These are phyloP conservation scores for Aeoliscus strigatus DNA, from an alignment of 2,797 vertebrate species.

Conservation along the genomic window DNA sequence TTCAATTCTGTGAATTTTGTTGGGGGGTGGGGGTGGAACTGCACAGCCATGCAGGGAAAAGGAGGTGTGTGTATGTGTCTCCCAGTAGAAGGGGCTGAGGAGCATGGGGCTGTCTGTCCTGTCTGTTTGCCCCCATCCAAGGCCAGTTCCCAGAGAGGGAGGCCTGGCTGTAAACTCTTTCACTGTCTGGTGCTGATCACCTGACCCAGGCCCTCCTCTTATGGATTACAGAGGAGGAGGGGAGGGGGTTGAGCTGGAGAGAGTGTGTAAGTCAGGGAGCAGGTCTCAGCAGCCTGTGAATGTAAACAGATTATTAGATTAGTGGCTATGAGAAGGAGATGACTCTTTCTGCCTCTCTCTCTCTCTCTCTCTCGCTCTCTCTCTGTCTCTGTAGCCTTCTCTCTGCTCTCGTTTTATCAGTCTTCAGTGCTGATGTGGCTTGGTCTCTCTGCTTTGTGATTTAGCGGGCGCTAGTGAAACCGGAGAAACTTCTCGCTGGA, in stretches of 20 bases:
- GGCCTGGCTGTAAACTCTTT: conserved; percentile 58
- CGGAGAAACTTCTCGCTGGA: conserved; percentile 98
- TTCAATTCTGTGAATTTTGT: conserved; percentile 58
- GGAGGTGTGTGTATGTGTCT: conserved; percentile 22
- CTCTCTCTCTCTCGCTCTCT: conserved; percentile 14
- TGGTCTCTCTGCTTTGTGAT: conserved; percentile 65
- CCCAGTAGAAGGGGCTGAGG: conserved; percentile 42
- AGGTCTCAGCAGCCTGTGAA: conserved; percentile 68
- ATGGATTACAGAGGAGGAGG: conserved; percentile 59
- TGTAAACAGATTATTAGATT: conserved; percentile 79
- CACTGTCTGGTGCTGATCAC: conserved; percentile 68
- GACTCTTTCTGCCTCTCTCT: conserved; percentile 46
- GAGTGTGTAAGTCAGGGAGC: conserved; percentile 59
- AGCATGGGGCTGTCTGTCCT: conserved; percentile 40
- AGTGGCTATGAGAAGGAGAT: conserved; percentile 61
- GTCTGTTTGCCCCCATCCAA: conserved; percentile 67
- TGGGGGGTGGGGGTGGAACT: conserved; percentile 19
- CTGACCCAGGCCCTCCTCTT: conserved; percentile 61
- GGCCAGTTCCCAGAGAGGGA: conserved; percentile 70
- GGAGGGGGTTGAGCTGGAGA: conserved; percentile 34
- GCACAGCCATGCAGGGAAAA: conserved; percentile 28
- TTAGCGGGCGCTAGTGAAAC: conserved; percentile 86
- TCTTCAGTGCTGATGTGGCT: conserved; percentile 61
- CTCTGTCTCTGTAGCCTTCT: conserved; percentile 9
- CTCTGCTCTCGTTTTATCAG: conserved; percentile 14